Evolutionary conservation across 2,888 invertebrate genomes (phyloP).

Genomic region (Leptothorax acervorum): DNA sequence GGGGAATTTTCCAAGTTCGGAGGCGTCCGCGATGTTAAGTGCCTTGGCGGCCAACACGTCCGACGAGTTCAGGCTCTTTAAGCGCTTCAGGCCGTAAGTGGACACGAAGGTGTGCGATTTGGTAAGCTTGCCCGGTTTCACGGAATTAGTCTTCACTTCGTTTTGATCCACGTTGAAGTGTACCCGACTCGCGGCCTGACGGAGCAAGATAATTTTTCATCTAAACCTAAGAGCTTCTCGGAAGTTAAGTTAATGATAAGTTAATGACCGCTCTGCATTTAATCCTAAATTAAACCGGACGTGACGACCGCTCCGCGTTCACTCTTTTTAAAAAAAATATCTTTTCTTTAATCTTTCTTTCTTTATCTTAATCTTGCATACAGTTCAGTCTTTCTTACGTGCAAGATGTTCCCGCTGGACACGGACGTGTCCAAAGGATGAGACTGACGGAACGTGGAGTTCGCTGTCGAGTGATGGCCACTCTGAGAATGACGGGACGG

Average conservation of each 20-base stretch:
- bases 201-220: slow-evolving; percentile 9
- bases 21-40: slow-evolving; percentile 87
- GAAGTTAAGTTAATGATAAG: background rate
- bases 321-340: too few relatives aligned
- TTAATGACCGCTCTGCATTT: background rate
- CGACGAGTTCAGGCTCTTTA: slow-evolving; percentile 93
- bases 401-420: slow-evolving; percentile 89
- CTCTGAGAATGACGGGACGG: slow-evolving; percentile 66
- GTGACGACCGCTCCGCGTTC: background rate
- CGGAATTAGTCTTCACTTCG: slow-evolving; percentile 66
- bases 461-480: slow-evolving; percentile 64
- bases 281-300: background rate
- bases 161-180: slow-evolving; percentile 81
- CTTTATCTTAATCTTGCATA: background rate
- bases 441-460: slow-evolving; percentile 75
- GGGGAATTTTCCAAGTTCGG: slow-evolving; percentile 92
- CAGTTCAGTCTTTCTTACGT: slow-evolving; percentile 83
- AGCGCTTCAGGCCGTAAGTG: slow-evolving; percentile 89
- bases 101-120: slow-evolving; percentile 84
- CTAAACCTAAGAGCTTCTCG: background rate
- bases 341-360: background rate
- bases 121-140: slow-evolving; percentile 82
- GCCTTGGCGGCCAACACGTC: slow-evolving; percentile 90
- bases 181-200: slow-evolving; percentile 79
- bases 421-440: slow-evolving; percentile 86